These are phyloP conservation scores for Poecilia velifera DNA, from an alignment of 2,797 vertebrate species.

Conservation along the genomic window DNA sequence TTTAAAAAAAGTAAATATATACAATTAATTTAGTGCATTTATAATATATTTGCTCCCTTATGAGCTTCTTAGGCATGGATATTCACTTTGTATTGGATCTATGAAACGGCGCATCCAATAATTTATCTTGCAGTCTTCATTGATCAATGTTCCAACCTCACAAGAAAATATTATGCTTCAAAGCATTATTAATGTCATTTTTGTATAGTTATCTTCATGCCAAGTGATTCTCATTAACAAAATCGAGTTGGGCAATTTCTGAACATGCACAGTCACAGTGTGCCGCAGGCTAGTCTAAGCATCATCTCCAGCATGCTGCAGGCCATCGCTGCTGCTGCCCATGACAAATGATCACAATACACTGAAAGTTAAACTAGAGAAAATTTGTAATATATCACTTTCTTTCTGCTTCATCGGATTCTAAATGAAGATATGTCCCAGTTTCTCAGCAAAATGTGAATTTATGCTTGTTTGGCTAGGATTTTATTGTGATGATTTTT, in stretches of 20 bases:
- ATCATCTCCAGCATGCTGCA: conserved; percentile 27
- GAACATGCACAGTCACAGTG: conserved; percentile 37
- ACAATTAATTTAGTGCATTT: neutral
- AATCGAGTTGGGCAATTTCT: neutral
- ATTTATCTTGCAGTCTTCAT: neutral
- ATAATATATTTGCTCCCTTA: neutral
- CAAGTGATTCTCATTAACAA: conserved; percentile 18
- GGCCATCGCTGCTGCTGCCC: conserved; percentile 45
- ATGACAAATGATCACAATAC: conserved; percentile 17
- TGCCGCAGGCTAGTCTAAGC: conserved; percentile 31
- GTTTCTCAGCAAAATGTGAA: conserved; percentile 36
- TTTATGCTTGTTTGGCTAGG: conserved; percentile 37
- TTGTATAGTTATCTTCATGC: conserved; percentile 4
- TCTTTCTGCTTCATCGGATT: conserved; percentile 16
- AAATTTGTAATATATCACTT: neutral
- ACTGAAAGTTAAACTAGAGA: conserved; percentile 7
- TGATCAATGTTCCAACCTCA: conserved; percentile 3
- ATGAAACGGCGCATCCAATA: neutral
- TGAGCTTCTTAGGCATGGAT: too few relatives aligned
- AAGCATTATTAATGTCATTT: neutral
- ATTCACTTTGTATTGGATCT: neutral
- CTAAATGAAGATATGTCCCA: conserved; percentile 7
- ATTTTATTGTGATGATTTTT: conserved; percentile 48
- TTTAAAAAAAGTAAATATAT: too few relatives aligned
- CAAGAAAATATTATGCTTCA: neutral